Conservation (phyloP, 2,888 invertebrate genomes). For the Drosophila pegasa region DNA sequence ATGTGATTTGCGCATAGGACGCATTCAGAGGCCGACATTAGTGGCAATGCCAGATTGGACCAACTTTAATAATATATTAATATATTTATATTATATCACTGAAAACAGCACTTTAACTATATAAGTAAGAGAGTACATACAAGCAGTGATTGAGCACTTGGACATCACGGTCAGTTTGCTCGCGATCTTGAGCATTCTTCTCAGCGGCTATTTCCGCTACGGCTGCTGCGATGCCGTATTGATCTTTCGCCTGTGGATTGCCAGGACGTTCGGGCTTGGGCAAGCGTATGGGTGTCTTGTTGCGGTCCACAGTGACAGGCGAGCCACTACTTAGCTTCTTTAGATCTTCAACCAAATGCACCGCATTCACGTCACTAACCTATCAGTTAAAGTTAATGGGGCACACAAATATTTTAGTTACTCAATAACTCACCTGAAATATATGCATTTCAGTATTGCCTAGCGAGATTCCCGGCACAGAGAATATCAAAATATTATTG, state of each 20-base stretch:
- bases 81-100: too few relatives aligned
- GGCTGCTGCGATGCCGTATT: constrained; percentile 81
- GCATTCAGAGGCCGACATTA: too few relatives aligned
- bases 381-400: constrained; percentile 77
- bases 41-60: too few relatives aligned
- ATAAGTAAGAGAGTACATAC: constrained; percentile 30
- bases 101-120: too few relatives aligned
- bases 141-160: constrained; percentile 98
- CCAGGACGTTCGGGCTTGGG: constrained; percentile 61
- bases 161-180: constrained; percentile 97
- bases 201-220: constrained; percentile 87
- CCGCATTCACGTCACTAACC: constrained; percentile 92
- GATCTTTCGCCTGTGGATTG: constrained; percentile 75
- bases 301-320: constrained; percentile 86
- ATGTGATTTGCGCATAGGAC: too few relatives aligned
- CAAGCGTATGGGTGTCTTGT: constrained; percentile 70
- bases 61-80: too few relatives aligned
- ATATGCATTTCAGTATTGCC: constrained; percentile 98
- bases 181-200: constrained; percentile 94
- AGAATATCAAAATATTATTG: constrained; percentile 99
- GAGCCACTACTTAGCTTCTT: constrained; percentile 89
- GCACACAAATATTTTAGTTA: background rate
- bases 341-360: constrained; percentile 93
- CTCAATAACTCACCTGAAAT: constrained; percentile 88
- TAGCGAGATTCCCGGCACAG: constrained; percentile 90